Evolutionary conservation across 2,888 invertebrate genomes (phyloP).

Genomic region (Agonopterix subpropinquella): DNA sequence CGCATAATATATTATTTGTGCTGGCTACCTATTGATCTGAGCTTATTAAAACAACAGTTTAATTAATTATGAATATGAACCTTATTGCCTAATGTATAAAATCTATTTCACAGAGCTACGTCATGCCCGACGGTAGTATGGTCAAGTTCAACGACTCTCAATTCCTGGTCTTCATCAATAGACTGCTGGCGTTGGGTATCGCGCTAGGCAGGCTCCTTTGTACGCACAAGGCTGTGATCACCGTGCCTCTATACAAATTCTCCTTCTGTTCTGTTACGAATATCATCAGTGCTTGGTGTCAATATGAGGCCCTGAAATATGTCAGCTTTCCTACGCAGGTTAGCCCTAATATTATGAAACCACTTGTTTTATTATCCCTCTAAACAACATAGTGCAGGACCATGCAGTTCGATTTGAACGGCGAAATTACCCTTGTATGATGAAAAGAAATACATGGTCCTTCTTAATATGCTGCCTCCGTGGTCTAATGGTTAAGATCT

Average conservation of each 20-base stretch:
- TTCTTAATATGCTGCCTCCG: no score
- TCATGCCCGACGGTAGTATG: constrained; percentile 76
- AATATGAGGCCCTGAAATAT: constrained; percentile 99
- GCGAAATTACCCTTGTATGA: no score
- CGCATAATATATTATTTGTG: no score
- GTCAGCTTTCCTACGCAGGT: constrained; percentile 99
- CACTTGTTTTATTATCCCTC: no score
- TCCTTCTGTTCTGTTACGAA: constrained; percentile 97
- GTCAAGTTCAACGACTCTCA: constrained; percentile 94
- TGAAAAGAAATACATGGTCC: no score
- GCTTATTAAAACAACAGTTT: no score
- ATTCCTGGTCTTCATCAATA: constrained; percentile 96
- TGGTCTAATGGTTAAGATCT: no score
- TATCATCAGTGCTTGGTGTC: constrained; percentile 99
- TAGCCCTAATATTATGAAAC: not conserved
- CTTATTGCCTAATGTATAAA: not conserved
- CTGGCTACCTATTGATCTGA: no score
- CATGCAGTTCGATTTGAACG: no score
- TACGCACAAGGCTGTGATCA: constrained; percentile 79
- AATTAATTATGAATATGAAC: not conserved
- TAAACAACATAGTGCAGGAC: no score
- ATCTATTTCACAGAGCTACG: constrained; percentile 77
- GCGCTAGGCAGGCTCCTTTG: constrained; percentile 78
- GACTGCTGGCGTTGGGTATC: constrained; percentile 75
- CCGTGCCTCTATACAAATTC: constrained; percentile 95